Evolutionary conservation across 64 coral and sea anemone species (phyloP).

Genomic region (Actinia tenebrosa): DNA sequence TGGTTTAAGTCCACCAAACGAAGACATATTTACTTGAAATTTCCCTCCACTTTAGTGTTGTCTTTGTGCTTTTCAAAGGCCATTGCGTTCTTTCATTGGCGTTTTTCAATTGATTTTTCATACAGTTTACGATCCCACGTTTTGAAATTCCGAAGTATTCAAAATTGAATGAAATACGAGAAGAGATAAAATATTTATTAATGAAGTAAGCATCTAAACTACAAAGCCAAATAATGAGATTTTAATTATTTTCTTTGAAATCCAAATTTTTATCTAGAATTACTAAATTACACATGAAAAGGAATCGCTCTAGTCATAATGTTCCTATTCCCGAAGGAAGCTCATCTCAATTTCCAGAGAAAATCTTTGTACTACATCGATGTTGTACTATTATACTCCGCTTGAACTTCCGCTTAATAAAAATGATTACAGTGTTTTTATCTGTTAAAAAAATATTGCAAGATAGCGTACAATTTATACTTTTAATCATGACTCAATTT

Average conservation of each 20-base stretch:
- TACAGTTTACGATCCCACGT: neutral
- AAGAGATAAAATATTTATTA: neutral
- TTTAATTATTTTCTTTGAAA: neutral
- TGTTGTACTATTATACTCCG: neutral
- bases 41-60: neutral
- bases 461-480: neutral
- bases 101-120: neutral
- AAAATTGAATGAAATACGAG: neutral
- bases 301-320: neutral
- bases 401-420: neutral
- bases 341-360: neutral
- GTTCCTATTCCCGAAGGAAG: neutral
- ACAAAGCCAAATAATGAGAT: neutral
- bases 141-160: neutral
- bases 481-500: too few relatives aligned
- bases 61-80: neutral
- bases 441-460: neutral
- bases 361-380: neutral
- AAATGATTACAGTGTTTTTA: neutral
- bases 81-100: neutral
- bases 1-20: neutral
- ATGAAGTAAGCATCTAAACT: neutral
- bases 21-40: neutral
- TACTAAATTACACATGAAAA: neutral
- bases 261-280: neutral